A percentile compares a stretch with the other conserved stretches of the same genome.
phyloP scores from a whole-genome alignment of 2,113 vertebrate species.

The Todiramphus chloris region DNA sequence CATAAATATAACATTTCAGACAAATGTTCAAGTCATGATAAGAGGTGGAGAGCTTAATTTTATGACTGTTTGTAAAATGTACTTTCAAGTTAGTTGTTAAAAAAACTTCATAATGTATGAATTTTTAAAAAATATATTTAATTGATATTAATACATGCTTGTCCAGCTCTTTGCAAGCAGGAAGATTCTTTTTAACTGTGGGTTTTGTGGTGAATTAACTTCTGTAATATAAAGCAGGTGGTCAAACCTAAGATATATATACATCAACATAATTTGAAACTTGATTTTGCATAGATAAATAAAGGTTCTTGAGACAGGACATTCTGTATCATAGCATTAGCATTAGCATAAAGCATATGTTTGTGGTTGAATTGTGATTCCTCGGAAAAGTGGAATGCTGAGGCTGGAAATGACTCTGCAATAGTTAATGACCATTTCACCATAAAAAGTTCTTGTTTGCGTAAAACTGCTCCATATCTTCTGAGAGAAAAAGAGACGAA shows the following conservation, averaged over 20 bases:
- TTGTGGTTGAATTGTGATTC: conserved; percentile 6
- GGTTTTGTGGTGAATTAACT: not conserved
- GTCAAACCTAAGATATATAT: not conserved
- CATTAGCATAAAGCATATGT: conserved; percentile 1
- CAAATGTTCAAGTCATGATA: not conserved
- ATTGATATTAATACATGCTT: not conserved
- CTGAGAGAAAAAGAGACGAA: not conserved
- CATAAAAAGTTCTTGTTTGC: conserved; percentile 32
- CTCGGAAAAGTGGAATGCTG: conserved; percentile 3
- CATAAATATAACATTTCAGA: not conserved
- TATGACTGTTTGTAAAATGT: not conserved
- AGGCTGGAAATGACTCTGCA: conserved; percentile 15
- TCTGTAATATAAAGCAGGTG: not conserved
- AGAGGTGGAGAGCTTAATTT: not conserved
- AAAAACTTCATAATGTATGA: not conserved
- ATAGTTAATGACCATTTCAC: conserved; percentile 40
- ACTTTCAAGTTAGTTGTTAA: conserved; percentile 4
- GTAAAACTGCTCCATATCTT: not conserved
- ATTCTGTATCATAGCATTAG: not conserved
- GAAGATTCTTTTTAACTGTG: not conserved
- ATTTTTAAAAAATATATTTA: not conserved
- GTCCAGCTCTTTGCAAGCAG: not conserved
- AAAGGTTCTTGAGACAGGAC: not conserved
- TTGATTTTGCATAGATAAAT: conserved; percentile 18
- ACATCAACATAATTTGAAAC: not conserved